phyloP scores from a whole-genome alignment of 2,113 vertebrate genomes.

The Erinaceus europaeus region DNA sequence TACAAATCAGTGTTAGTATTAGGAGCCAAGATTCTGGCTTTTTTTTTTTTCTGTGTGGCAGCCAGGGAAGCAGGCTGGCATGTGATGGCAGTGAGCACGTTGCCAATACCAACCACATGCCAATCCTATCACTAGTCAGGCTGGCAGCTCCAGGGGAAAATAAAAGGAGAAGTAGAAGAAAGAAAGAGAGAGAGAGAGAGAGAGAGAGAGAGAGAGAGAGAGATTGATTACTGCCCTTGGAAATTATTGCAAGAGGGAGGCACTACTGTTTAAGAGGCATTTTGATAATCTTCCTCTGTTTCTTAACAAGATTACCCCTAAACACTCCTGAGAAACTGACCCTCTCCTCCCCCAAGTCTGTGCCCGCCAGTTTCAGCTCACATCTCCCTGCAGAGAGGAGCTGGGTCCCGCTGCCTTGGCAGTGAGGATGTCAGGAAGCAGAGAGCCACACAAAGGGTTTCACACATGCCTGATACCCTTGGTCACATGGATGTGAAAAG shows the following conservation, averaged over 20 bases:
- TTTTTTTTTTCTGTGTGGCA: constrained; percentile 5
- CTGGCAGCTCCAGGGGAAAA: background rate
- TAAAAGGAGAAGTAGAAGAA: no score
- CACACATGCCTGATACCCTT: no score
- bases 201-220: no score
- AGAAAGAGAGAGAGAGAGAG: no score
- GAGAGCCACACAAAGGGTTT: background rate
- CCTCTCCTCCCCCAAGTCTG: background rate
- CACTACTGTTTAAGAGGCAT: constrained; percentile 51
- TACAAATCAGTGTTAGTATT: constrained; percentile 52
- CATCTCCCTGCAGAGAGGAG: background rate
- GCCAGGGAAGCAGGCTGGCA: constrained; percentile 57
- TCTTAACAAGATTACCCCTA: constrained; percentile 73
- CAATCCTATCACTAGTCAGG: constrained; percentile 56
- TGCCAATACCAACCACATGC: constrained; percentile 53
- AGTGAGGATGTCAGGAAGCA: background rate
- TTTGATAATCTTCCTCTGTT: constrained; percentile 67
- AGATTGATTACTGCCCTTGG: constrained; percentile 71
- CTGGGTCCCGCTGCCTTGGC: background rate
- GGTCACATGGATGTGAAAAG: no score
- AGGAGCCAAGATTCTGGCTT: constrained; percentile 10
- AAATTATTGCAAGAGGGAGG: constrained; percentile 59
- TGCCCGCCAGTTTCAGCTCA: background rate
- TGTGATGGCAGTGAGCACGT: background rate
- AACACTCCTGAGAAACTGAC: constrained; percentile 8